These are phyloP conservation scores for Lycocorax pyrrhopterus DNA, from an alignment of 2,113 vertebrate species.

Conservation along the genomic window DNA sequence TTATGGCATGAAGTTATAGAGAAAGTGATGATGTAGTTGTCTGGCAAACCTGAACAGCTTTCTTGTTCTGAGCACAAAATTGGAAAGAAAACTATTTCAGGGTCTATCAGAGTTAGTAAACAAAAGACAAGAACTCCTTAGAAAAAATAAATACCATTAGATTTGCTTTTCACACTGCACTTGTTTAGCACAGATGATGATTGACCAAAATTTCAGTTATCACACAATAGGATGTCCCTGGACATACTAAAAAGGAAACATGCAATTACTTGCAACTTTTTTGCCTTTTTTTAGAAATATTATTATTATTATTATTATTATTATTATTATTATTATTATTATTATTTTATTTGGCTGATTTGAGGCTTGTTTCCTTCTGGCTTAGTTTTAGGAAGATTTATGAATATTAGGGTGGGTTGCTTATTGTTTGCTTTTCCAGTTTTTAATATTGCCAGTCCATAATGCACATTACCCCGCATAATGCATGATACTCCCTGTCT, in stretches of 20 bases:
- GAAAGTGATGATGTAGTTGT: neutral
- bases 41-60: neutral
- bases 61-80: neutral
- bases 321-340: neutral
- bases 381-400: neutral
- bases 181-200: neutral
- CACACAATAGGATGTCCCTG: neutral
- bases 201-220: neutral
- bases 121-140: neutral
- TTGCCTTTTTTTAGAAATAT: neutral
- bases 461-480: rapidly evolving
- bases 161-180: neutral
- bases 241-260: neutral
- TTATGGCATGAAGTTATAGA: neutral
- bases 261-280: neutral
- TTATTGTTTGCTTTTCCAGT: neutral
- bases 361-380: neutral
- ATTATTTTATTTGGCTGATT: neutral
- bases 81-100: neutral
- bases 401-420: neutral
- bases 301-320: neutral
- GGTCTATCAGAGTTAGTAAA: neutral
- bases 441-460: neutral
- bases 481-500: neutral
- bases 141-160: neutral